phyloP scores from a whole-genome alignment of 2,113 vertebrate genomes.

The Ptyas mucosa region DNA sequence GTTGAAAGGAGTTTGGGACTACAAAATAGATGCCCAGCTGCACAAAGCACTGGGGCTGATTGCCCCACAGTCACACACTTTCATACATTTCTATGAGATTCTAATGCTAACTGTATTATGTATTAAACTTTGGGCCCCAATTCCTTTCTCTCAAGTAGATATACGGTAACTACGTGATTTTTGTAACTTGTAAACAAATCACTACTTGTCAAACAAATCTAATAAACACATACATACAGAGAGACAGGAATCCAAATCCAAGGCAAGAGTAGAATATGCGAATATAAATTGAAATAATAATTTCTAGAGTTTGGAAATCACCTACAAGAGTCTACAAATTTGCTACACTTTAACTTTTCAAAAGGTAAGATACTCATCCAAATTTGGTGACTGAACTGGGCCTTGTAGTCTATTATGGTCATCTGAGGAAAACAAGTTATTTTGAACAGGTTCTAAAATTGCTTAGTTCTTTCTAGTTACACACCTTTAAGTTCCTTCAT shows the following conservation, averaged over 20 bases:
- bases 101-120: background rate
- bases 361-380: background rate
- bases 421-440: slow-evolving; percentile 30
- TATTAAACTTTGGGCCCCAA: background rate
- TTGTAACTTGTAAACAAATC: background rate
- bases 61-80: too few species aligned
- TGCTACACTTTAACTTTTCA: background rate
- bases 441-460: slow-evolving; percentile 19
- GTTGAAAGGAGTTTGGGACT: background rate
- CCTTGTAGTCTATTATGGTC: background rate
- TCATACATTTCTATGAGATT: background rate
- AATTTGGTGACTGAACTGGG: slow-evolving; percentile 11
- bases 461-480: slow-evolving; percentile 37
- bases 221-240: background rate
- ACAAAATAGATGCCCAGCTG: too few species aligned
- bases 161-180: background rate
- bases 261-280: background rate
- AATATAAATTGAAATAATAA: background rate
- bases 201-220: background rate
- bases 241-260: background rate
- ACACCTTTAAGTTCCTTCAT: slow-evolving; percentile 52
- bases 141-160: background rate
- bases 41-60: background rate
- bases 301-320: background rate
- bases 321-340: background rate